Conservation (phyloP, 2,113 vertebrate species). For the Craseonycteris thonglongyai region DNA sequence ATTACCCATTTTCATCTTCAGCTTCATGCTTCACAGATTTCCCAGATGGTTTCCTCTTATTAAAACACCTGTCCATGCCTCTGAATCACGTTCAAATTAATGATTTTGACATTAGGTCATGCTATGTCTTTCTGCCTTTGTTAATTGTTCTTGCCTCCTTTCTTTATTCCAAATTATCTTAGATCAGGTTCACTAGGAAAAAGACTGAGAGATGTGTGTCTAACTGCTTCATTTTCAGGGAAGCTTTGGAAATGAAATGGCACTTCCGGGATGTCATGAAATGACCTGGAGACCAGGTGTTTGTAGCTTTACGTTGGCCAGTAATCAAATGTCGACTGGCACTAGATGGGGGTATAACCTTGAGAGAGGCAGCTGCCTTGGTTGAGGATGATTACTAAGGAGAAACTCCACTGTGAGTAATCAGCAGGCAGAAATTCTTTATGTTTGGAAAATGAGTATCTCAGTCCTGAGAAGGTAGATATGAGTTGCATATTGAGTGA, state of each 20-base stretch:
- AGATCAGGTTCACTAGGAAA: background rate
- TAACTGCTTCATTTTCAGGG: background rate
- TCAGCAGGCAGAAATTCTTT: background rate
- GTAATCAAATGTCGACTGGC: background rate
- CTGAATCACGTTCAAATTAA: conserved; percentile 1
- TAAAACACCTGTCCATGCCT: background rate
- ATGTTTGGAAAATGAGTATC: background rate
- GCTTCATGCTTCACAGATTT: background rate
- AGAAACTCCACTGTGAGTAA: background rate
- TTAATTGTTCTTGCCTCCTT: background rate
- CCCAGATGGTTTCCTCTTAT: background rate
- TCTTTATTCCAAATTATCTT: background rate
- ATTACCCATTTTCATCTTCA: background rate
- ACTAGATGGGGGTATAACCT: background rate
- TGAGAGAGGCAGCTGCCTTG: background rate
- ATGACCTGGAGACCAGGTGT: background rate
- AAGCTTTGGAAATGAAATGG: background rate
- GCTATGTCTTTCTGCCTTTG: background rate
- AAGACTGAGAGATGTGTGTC: background rate
- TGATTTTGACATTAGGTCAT: background rate
- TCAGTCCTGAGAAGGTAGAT: background rate
- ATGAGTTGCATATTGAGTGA: background rate
- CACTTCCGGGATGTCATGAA: background rate
- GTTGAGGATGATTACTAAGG: background rate
- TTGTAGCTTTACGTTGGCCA: background rate